phyloP scores from a whole-genome alignment of 2,797 vertebrate genomes.

The Onychomys leucogaster region DNA sequence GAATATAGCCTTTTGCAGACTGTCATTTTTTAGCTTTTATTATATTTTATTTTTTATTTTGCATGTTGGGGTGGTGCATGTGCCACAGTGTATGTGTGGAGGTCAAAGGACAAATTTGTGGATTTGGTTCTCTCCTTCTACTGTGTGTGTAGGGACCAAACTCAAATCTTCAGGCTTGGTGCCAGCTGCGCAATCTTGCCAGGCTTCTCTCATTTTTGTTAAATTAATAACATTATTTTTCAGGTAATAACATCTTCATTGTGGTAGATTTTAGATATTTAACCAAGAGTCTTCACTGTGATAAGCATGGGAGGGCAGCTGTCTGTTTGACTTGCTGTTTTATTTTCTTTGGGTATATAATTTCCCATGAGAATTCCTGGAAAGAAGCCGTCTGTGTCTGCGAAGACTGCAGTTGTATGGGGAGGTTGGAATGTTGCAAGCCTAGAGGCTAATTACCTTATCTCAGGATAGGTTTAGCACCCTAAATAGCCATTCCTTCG shows the following conservation, averaged over 20 bases:
- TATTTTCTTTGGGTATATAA: neutral
- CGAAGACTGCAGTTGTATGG: neutral
- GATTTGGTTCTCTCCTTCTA: neutral
- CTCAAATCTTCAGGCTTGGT: neutral
- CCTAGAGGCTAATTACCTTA: neutral
- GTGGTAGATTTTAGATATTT: constrained; percentile 35
- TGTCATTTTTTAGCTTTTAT: neutral
- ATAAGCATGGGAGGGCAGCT: neutral
- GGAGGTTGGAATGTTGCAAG: neutral
- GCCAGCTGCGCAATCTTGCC: neutral
- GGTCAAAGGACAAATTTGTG: neutral
- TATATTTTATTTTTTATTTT: neutral
- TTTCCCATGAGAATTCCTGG: neutral
- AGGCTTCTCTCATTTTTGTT: neutral
- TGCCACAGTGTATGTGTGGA: neutral
- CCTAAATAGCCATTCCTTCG: neutral
- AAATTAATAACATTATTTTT: constrained; percentile 37
- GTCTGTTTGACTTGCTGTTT: neutral
- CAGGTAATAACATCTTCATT: neutral
- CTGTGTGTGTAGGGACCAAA: neutral
- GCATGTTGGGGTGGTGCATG: neutral
- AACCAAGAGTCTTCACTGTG: neutral
- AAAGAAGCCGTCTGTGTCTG: neutral
- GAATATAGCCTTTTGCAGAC: neutral
- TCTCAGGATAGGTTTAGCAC: neutral